Base-by-base conservation (phyloP, 2,888 invertebrate species). In the Amphipoea lucens region DNA sequence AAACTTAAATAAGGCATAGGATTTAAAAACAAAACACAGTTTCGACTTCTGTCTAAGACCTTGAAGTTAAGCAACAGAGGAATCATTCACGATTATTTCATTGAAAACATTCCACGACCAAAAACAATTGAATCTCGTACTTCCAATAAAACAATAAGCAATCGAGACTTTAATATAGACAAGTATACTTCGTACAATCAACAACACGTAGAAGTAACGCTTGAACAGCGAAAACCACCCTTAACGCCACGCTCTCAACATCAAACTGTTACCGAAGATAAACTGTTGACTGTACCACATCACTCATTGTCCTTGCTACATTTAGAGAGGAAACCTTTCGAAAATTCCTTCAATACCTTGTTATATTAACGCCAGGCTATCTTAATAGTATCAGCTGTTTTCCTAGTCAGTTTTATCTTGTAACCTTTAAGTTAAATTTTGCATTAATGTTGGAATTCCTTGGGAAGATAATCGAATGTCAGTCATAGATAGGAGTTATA, bases 281-380 rank as follows among this genome's bases (percentile, higher is more conserved):
- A 6, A 0, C 17, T 1, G 54, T 65, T 40, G 68, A 76, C 76
- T 81, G 76, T 68, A 76, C 74, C 42, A 82, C 86, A 78, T 81
- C 81, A 86, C 69, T 80, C 75, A 76, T 70, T 89, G 95, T 94
- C 95, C 95, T 95, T 95, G 95, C 92, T 92, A 92, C 91, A 92
- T 86, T 92, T 93, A 92, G 90, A 93, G 91, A 88, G 89, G 90
- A 90, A 74, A 68, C 95, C 95, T 94, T 95, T 95, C 95, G 83
- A 95, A 94, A 95, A 95, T 94, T 91, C 94, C 94, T 79, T 79
- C 78, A 79, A 86, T 74, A 79, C 82, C 79, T 87, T 63, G 77
- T 70, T 76, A 63, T 79, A 84, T 81, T 78, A 74, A 69, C 54
- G 12, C 65, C 68, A 79, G 45, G 42, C 67, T 80, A 82, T 86